A percentile compares a stretch with the other conserved stretches of the same genome.
phyloP scores from a whole-genome alignment of 2,888 invertebrate genomes.

The Kuschelorhynchus macadamiae region DNA sequence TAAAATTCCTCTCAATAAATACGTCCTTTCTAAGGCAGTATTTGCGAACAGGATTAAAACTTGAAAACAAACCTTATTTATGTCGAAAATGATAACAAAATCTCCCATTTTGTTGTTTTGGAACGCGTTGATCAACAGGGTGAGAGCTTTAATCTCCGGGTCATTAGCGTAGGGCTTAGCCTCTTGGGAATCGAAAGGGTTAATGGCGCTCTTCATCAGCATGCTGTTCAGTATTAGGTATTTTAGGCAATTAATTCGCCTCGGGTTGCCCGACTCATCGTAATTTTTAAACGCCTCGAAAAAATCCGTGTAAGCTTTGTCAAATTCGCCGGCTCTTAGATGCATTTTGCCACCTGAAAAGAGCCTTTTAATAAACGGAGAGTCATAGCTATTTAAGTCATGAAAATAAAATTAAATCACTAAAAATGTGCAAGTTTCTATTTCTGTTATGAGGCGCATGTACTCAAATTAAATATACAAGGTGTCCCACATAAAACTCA shows the following conservation, averaged over 20 bases:
- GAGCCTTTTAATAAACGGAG: no score
- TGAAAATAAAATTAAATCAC: slow-evolving; percentile 15
- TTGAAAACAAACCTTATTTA: slow-evolving; percentile 37
- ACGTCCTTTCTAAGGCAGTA: no score
- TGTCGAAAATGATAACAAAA: slow-evolving; percentile 93
- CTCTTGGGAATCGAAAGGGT: slow-evolving; percentile 99
- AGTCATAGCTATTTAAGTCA: not conserved
- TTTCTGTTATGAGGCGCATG: no score
- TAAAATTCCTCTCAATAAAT: no score
- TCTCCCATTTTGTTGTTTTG: slow-evolving; percentile 98
- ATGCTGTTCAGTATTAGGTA: slow-evolving; percentile 98
- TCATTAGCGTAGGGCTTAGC: slow-evolving; percentile 99
- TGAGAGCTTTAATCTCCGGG: slow-evolving; percentile 98
- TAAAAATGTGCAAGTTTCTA: no score
- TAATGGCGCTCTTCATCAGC: slow-evolving; percentile 98
- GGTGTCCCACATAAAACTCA: no score
- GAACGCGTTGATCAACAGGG: slow-evolving; percentile 94
- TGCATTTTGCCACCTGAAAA: slow-evolving; percentile 92
- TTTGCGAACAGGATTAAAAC: not conserved
- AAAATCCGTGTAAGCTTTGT: slow-evolving; percentile 98
- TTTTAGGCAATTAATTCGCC: slow-evolving; percentile 96
- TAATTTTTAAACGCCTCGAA: slow-evolving; percentile 99
- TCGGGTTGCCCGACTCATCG: slow-evolving; percentile 97
- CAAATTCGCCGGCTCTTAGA: slow-evolving; percentile 96
- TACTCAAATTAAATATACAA: no score